Base-by-base conservation (phyloP, 1,140 invertebrate species). In the Hylyphantes graminicola region DNA sequence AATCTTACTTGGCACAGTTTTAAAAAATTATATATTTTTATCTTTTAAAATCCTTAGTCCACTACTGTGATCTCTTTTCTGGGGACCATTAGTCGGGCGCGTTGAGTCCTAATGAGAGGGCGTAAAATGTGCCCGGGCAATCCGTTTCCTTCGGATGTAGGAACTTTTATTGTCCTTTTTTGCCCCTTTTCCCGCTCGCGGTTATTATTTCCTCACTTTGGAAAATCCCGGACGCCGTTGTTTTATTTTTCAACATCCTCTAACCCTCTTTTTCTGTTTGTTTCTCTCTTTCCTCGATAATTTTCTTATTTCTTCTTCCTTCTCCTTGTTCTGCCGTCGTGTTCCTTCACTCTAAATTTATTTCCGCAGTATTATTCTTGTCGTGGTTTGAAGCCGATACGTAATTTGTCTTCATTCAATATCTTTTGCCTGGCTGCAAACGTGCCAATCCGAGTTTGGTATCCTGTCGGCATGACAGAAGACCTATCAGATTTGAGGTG, bases 401-500 rank as follows among this genome's bases (percentile, higher is more conserved):
- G 75, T 63, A 78, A 78, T 78, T 78, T 78, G 75, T 78, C 75
- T 78, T 78, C 75, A 78, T 78, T 78, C 75, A 65, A 64, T 78
- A 78, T 59, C 63, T 15, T 19, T 61, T 61, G 57, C 15, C 67
- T 50, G 64, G 75, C 55, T 61, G 64, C 61, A 35, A 35, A 35
- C 35, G 35, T 35, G 5, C 35, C 35, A 5, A 35, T 35, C 5
- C 35, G 5, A 35, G 5, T 35, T 35, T 35, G 35, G 35, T 35
- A 35, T 35, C 35, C 35, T 5, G 35, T 35, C 2, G 35, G 5
- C 35, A 5, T 5, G 35, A 35, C 35, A 35, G 5, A 35, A 35
- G 35, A 35, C 35, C 35, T 35, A 1, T 5, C 35, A 35, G 35
- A 35, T 35, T 35, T 35, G 5, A 35, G 5, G 5, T 35, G 35